A percentile compares a stretch with the other conserved stretches of the same genome.
These are phyloP conservation scores for Labeo calbasu DNA, from an alignment of 2,797 vertebrate species.

Conservation along the genomic window DNA sequence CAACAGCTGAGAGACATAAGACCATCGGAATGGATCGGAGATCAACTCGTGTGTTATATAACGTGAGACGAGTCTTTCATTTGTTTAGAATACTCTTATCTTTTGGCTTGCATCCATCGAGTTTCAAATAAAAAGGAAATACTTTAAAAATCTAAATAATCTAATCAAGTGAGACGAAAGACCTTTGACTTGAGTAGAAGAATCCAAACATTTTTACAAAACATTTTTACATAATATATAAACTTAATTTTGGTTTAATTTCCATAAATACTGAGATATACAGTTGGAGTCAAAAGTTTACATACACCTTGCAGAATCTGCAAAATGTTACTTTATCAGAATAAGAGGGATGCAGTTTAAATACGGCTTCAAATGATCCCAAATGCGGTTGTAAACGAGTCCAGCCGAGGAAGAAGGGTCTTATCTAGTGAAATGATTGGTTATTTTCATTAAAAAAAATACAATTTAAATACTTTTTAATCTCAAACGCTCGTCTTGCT, in stretches of 20 bases:
- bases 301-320: too few species aligned
- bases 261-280: neutral
- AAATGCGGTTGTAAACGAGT: too few species aligned
- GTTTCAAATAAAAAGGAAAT: neutral
- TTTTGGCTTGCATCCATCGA: neutral
- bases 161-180: neutral
- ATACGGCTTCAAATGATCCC: too few species aligned
- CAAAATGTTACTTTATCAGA: too few species aligned
- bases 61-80: neutral
- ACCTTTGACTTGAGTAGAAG: neutral
- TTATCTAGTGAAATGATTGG: too few species aligned
- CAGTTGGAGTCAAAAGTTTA: too few species aligned
- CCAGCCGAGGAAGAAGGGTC: too few species aligned
- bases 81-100: neutral
- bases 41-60: slow-evolving; percentile 6
- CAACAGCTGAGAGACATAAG: slow-evolving; percentile 26
- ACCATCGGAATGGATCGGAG: neutral
- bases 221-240: neutral
- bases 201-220: neutral
- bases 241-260: neutral
- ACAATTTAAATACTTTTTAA: too few species aligned
- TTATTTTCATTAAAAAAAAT: too few species aligned
- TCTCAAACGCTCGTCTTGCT: too few species aligned
- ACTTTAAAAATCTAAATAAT: neutral
- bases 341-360: too few species aligned